Base-by-base conservation (phyloP, 64 coral and sea anemone genomes). In the Catalaphyllia jardinei region DNA sequence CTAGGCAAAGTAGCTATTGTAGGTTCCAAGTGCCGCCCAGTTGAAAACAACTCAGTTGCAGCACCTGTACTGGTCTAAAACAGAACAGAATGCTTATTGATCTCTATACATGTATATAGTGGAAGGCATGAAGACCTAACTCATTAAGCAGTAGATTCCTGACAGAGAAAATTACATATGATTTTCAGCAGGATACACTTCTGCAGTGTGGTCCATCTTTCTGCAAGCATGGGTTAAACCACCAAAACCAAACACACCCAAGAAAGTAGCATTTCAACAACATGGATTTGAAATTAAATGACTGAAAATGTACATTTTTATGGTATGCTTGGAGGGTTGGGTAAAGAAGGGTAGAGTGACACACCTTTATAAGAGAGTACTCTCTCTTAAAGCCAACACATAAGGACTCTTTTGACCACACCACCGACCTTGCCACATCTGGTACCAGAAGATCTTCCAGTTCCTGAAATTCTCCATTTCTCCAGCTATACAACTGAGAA, bases 311-410 rank as follows among this genome's bases (percentile, higher is more conserved):
- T n/a, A n/a, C n/a, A n/a, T n/a, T n/a, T n/a, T n/a, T n/a, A n/a
- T n/a, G n/a, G n/a, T n/a, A n/a, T n/a, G n/a, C n/a, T n/a, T n/a
- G n/a, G n/a, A n/a, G n/a, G n/a, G n/a, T n/a, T n/a, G n/a, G n/a
- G n/a, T n/a, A n/a, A n/a, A 59, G 12, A 62, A 8, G 5, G 2
- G 28, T n/a, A 63, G 7, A 83, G 16, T 4, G 19, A 42, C 52
- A 80, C 52, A 99, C 97, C 97, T 99, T 99, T 72, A 99, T 99
- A 38, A 99, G 90, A 54, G 94, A 93, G 80, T 99, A 99, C 20
- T 99, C 97, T 87, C 91, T 87, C 73, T 95, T 99, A 42, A 99
- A 99, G 27, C 97, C 97, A 79, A 99, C 94, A 82, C 97, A 99
- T 13, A 99, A 79, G 77, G 83, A 93, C n/a, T 99, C 94, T 2